Evolutionary conservation across 1,140 invertebrate species (phyloP).

Genomic region (Drosophila chauvacae): DNA sequence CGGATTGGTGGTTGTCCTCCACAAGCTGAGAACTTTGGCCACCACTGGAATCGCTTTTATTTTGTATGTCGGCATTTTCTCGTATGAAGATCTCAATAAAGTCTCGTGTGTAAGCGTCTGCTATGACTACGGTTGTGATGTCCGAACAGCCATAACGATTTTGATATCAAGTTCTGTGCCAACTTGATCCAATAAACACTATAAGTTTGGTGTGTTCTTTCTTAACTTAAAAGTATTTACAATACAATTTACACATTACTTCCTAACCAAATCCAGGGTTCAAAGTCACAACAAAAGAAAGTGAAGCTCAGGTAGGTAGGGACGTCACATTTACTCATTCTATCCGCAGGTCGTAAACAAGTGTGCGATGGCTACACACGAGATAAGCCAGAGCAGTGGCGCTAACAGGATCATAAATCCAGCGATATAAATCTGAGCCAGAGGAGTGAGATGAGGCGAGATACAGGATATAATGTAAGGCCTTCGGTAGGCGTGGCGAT

Average conservation of each 20-base stretch:
- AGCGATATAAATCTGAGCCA: constrained; percentile 72
- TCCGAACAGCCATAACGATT: no score
- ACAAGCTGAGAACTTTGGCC: constrained; percentile 41
- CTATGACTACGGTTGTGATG: not conserved
- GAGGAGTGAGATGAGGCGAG: constrained; percentile 12
- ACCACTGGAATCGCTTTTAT: constrained; percentile 5
- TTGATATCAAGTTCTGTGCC: not conserved
- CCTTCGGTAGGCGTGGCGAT: constrained; percentile 11
- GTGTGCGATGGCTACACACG: constrained; percentile 43
- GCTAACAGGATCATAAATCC: constrained; percentile 82
- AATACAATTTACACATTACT: not conserved
- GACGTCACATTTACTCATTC: constrained; percentile 65
- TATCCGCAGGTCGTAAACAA: constrained; percentile 69
- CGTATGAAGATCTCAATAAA: not conserved
- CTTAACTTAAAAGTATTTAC: not conserved
- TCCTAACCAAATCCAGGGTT: not conserved
- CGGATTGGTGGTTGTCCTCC: constrained; percentile 11
- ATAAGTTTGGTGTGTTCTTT: not conserved
- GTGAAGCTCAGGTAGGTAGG: constrained; percentile 54
- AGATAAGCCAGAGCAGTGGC: constrained; percentile 73
- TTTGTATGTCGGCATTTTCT: constrained; percentile 26
- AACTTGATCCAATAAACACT: not conserved
- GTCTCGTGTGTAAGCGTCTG: not conserved
- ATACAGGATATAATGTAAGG: constrained; percentile 2
- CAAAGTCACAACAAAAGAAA: constrained; percentile 25